Evolutionary conservation across 2,797 vertebrate genomes (phyloP).

Genomic region (Menidia menidia): DNA sequence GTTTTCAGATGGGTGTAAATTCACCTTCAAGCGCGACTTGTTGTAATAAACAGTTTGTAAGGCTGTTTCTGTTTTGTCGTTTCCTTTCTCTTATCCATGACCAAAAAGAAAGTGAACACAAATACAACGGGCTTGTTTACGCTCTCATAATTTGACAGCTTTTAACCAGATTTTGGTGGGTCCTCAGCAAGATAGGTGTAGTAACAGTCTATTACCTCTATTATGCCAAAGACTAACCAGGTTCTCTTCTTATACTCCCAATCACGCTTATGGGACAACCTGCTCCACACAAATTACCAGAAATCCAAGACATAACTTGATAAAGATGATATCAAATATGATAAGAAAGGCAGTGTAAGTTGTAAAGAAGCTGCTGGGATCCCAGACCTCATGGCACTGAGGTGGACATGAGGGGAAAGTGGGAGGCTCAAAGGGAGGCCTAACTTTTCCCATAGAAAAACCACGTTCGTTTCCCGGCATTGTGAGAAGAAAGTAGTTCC

Average conservation of each 20-base stretch:
- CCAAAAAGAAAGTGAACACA: too few relatives aligned
- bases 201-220: neutral
- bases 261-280: neutral
- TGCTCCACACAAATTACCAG: neutral
- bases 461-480: constrained; percentile 15
- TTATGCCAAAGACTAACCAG: neutral
- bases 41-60: constrained; percentile 42
- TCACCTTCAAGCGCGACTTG: constrained; percentile 2
- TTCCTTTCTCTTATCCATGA: neutral
- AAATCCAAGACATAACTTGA: too few relatives aligned
- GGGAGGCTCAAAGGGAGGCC: neutral
- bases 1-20: constrained; percentile 8
- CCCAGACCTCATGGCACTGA: too few relatives aligned
- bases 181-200: too few relatives aligned
- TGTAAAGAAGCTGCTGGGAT: too few relatives aligned
- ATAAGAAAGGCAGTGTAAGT: too few relatives aligned
- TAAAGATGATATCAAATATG: too few relatives aligned
- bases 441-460: constrained; percentile 12
- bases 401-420: too few relatives aligned
- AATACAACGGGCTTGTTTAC: too few relatives aligned
- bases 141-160: too few relatives aligned
- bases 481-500: constrained; percentile 75
- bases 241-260: neutral
- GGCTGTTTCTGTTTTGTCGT: neutral
- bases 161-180: too few relatives aligned